Percentiles rank a stretch among this genome's conserved stretches.
These are phyloP conservation scores for Actinia equina DNA, from an alignment of 64 coral and sea anemone species.

Conservation along the genomic window DNA sequence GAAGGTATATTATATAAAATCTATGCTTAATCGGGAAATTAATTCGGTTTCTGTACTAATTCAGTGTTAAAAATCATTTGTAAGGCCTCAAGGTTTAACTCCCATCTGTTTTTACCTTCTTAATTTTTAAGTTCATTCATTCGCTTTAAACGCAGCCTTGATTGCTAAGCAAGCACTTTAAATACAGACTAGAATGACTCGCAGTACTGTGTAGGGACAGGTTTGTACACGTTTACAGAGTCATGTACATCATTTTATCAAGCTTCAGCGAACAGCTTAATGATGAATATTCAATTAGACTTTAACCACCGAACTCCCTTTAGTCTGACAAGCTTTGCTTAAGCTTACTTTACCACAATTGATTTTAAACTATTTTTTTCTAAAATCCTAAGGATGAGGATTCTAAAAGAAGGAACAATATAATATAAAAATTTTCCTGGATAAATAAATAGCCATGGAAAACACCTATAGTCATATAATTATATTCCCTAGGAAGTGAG, in stretches of 20 bases:
- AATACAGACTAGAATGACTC: not conserved
- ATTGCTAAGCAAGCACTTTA: not conserved
- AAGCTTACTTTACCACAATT: no score
- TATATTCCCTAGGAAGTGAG: no score
- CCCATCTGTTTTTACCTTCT: not conserved
- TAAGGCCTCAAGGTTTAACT: not conserved
- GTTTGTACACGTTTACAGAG: not conserved
- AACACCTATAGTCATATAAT: no score
- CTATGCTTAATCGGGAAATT: not conserved
- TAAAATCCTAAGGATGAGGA: no score
- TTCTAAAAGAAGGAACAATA: no score
- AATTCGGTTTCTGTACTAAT: not conserved
- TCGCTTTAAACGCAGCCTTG: not conserved
- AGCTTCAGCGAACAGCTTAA: not conserved
- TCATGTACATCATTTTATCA: no score
- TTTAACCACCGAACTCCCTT: not conserved
- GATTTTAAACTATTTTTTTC: no score
- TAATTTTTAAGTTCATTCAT: not conserved
- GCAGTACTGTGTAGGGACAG: not conserved
- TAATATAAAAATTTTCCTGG: no score
- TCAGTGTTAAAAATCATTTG: not conserved
- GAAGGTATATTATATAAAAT: not conserved
- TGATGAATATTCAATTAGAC: not conserved
- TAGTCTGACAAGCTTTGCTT: not conserved
- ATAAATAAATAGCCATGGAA: no score